These are phyloP conservation scores for Cygnus olor DNA, from an alignment of 2,797 vertebrate species.

Conservation along the genomic window DNA sequence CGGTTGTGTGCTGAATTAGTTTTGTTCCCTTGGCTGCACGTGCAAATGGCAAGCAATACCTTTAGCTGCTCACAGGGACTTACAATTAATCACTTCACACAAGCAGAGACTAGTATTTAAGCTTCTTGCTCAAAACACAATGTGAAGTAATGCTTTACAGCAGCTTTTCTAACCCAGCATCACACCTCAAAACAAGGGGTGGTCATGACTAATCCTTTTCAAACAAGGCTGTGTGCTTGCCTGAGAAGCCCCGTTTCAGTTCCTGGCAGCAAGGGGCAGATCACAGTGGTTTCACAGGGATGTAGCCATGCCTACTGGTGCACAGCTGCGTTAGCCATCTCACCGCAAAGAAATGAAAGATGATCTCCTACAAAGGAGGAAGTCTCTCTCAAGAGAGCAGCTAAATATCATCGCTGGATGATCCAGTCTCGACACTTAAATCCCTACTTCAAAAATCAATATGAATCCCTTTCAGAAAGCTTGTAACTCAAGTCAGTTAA, in stretches of 20 bases:
- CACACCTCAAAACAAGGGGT: not conserved
- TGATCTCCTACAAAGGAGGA: not conserved
- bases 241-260: not conserved
- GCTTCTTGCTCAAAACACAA: not conserved
- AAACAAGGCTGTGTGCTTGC: not conserved
- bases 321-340: fast-evolving
- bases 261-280: not conserved
- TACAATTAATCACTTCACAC: not conserved
- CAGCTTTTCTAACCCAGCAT: not conserved
- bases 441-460: not conserved
- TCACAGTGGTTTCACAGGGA: not conserved
- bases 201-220: not conserved
- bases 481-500: not conserved
- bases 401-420: not conserved
- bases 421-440: not conserved
- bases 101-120: not conserved
- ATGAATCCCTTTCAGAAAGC: not conserved
- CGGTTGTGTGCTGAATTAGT: not conserved
- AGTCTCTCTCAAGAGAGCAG: not conserved
- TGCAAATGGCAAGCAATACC: not conserved
- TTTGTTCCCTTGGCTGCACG: not conserved
- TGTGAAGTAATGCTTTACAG: fast-evolving
- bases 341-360: not conserved
- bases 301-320: fast-evolving
- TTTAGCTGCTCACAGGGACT: not conserved